These are phyloP conservation scores for Clamator glandarius DNA, from an alignment of 2,797 vertebrate species.

Conservation along the genomic window DNA sequence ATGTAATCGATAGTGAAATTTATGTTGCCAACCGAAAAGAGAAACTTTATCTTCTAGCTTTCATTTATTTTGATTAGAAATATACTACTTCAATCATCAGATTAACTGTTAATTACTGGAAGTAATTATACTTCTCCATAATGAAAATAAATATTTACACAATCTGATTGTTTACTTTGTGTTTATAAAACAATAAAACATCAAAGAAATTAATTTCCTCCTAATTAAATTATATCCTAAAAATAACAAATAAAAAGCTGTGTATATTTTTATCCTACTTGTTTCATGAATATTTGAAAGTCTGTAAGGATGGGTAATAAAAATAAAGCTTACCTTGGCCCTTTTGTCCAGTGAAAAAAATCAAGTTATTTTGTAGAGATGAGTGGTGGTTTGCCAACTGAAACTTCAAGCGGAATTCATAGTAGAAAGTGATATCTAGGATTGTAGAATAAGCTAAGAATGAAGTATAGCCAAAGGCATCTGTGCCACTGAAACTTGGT, in stretches of 20 bases:
- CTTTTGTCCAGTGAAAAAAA: conserved; percentile 89
- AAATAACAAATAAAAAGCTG: not conserved
- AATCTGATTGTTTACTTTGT: not conserved
- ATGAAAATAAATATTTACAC: not conserved
- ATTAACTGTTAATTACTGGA: not conserved
- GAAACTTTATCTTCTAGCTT: not conserved
- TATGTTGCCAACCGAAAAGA: not conserved
- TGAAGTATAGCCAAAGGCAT: conserved; percentile 86
- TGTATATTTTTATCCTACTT: not conserved
- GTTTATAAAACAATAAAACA: not conserved
- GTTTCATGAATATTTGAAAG: not conserved
- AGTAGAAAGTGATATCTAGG: conserved; percentile 80
- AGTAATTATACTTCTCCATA: not conserved
- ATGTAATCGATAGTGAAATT: not conserved
- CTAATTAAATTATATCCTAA: not conserved
- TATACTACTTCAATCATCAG: not conserved
- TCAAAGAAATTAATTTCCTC: not conserved
- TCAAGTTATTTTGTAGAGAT: conserved; percentile 86
- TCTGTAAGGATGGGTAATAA: not conserved
- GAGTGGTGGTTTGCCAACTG: conserved; percentile 81
- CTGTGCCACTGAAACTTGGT: conserved; percentile 83
- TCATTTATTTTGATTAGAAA: not conserved
- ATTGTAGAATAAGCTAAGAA: conserved; percentile 83
- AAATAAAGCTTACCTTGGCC: conserved; percentile 82
- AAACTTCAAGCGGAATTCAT: conserved; percentile 88